Base-by-base conservation (phyloP, 2,888 invertebrate species). In the Cephus runcator region DNA sequence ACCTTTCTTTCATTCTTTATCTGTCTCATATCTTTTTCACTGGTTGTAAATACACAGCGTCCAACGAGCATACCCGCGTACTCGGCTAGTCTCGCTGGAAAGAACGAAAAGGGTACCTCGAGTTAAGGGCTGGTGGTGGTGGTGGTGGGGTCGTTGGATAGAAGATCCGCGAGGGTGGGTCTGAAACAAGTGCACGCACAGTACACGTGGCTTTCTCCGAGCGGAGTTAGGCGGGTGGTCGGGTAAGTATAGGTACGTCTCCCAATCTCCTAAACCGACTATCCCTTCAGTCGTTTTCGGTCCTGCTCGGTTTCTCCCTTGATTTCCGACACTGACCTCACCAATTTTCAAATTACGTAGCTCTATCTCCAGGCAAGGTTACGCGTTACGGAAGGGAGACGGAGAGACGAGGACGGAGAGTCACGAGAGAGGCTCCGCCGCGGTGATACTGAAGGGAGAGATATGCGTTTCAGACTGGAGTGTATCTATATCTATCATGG, bases 301-400 rank as follows among this genome's bases (percentile, higher is more conserved):
- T 23, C 23, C 23, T 56, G 23, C 56, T 56, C 56, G 56, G 23
- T 73, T 77, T 82, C 79, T 79, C 81, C 82, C 83, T 79, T 81
- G 82, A 81, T 85, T 84, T 81, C 84, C 83, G 83, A 83, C 84
- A 86, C 87, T 87, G 86, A 87, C 86, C 86, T 86, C 84, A 81
- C 83, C 86, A 87, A 87, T 87, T 87, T 86, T 86, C 84, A 81
- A 86, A 85, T 84, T 81, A 81, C 83, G 78, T 76, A 79, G 68
- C 69, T 30, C 75, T 30, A 31, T 40, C 35, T 12, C 35, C 35
- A 35, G 23, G 56, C 56, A 56, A 56, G 23, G 56, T 56, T 56
- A 15, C 15, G 56, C 9, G 15, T 2, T 23, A 56, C 23, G 56
- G 56, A 56, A 56, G 56, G 56, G 23, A 56, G 56, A 56, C 2